These are phyloP conservation scores for Carposina sasakii DNA, from an alignment of 1,140 invertebrate genomes.

Conservation along the genomic window DNA sequence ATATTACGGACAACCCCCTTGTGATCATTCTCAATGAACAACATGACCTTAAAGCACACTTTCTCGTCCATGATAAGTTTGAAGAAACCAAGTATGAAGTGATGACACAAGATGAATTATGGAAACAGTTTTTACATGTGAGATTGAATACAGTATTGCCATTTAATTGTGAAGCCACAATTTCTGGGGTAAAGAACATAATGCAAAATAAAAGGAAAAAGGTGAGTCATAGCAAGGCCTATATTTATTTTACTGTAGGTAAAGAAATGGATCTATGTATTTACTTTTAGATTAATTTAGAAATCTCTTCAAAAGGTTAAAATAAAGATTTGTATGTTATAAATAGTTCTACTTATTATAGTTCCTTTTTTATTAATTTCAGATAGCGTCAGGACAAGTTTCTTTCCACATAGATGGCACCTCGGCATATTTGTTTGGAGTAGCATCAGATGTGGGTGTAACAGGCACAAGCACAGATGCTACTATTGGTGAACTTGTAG, in stretches of 20 bases:
- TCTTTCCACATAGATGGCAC: conserved; percentile 76
- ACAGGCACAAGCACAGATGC: conserved; percentile 70
- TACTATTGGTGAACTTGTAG: conserved; percentile 73
- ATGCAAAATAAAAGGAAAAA: conserved; percentile 74
- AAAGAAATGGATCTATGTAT: no score
- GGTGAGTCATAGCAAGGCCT: conserved; percentile 52
- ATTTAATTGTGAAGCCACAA: conserved; percentile 72
- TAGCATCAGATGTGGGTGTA: conserved; percentile 69
- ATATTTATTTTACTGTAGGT: no score
- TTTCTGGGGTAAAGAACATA: conserved; percentile 70
- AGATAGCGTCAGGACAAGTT: conserved; percentile 78
- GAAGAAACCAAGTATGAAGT: conserved; percentile 76
- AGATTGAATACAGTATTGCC: conserved; percentile 73
- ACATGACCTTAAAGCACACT: conserved; percentile 75
- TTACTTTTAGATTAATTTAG: no score
- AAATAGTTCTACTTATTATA: no score
- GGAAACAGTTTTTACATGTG: conserved; percentile 79
- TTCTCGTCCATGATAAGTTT: conserved; percentile 81
- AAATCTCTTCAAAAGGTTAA: no score
- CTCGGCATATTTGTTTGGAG: conserved; percentile 75
- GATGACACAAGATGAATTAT: conserved; percentile 75
- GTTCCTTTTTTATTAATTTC: conserved; percentile 12
- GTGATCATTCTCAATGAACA: conserved; percentile 75
- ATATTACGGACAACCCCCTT: conserved; percentile 84
- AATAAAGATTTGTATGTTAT: no score